Evolutionary conservation across 2,797 vertebrate genomes (phyloP).

Genomic region (Tarsius wallacei): DNA sequence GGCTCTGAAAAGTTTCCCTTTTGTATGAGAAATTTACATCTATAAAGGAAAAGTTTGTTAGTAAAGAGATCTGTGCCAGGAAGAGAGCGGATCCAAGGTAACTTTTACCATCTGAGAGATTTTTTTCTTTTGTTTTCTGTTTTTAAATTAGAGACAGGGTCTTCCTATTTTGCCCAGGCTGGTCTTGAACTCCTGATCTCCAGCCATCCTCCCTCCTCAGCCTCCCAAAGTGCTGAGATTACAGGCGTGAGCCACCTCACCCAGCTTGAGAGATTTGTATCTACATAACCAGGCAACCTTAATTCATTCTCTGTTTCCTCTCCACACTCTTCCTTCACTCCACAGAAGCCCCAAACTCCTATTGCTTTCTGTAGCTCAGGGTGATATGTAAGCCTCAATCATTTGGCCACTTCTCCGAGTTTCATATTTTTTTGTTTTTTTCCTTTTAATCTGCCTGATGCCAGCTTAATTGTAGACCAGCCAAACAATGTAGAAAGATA

Average conservation of each 20-base stretch:
- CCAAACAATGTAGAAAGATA: background rate
- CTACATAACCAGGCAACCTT: background rate
- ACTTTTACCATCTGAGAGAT: background rate
- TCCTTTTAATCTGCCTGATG: background rate
- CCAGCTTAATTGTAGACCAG: background rate
- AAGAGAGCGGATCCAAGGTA: background rate
- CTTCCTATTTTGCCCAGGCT: too few relatives aligned
- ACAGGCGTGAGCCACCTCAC: too few relatives aligned
- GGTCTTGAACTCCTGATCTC: too few relatives aligned
- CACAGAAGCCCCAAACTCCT: background rate
- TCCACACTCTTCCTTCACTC: background rate
- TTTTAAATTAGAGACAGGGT: too few relatives aligned
- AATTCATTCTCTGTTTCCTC: background rate
- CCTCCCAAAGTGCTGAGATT: too few relatives aligned
- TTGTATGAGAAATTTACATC: background rate
- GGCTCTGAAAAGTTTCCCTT: background rate
- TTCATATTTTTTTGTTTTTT: background rate
- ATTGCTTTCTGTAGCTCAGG: background rate
- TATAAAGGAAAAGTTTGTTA: background rate
- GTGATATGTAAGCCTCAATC: background rate
- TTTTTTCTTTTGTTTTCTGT: background rate
- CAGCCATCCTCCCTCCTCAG: too few relatives aligned
- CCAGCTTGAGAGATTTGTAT: background rate
- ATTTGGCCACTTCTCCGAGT: background rate
- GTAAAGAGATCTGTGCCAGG: background rate